Evolutionary conservation across 2,797 vertebrate genomes (phyloP).

Genomic region (Naso thynnoides): DNA sequence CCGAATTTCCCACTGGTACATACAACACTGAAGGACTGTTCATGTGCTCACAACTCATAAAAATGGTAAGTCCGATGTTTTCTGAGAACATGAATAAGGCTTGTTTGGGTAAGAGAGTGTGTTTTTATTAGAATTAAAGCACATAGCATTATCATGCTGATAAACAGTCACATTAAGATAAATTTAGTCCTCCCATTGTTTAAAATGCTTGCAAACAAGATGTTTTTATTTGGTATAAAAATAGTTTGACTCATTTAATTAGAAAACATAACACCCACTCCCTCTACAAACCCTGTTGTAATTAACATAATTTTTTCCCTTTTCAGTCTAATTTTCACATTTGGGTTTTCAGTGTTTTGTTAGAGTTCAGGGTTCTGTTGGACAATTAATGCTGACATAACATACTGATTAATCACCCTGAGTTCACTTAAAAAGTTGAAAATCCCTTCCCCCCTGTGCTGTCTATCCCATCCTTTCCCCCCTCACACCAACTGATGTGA

Average conservation of each 20-base stretch:
- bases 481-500: slow-evolving; percentile 63
- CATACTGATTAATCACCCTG: slow-evolving; percentile 27
- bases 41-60: too few relatives aligned
- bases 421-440: slow-evolving; percentile 30
- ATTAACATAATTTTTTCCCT: slow-evolving; percentile 22
- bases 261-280: slow-evolving; percentile 34
- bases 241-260: slow-evolving; percentile 40
- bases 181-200: slow-evolving; percentile 26
- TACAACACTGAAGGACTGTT: too few relatives aligned
- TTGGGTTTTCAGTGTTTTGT: not conserved
- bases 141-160: slow-evolving; percentile 20
- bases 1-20: too few relatives aligned
- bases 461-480: slow-evolving; percentile 28
- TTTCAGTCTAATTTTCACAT: slow-evolving; percentile 9
- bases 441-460: not conserved
- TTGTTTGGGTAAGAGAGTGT: not conserved
- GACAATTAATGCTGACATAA: slow-evolving; percentile 17
- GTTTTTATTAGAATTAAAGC: slow-evolving; percentile 15
- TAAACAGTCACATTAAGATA: slow-evolving; percentile 27
- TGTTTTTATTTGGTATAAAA: slow-evolving; percentile 34
- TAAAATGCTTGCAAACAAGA: slow-evolving; percentile 39
- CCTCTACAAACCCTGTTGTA: slow-evolving; percentile 12
- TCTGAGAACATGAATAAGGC: too few relatives aligned
- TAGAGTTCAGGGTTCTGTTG: not conserved
- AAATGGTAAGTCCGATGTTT: too few relatives aligned